Conservation (phyloP, 2,113 vertebrate genomes). For the Fregetta grallaria region DNA sequence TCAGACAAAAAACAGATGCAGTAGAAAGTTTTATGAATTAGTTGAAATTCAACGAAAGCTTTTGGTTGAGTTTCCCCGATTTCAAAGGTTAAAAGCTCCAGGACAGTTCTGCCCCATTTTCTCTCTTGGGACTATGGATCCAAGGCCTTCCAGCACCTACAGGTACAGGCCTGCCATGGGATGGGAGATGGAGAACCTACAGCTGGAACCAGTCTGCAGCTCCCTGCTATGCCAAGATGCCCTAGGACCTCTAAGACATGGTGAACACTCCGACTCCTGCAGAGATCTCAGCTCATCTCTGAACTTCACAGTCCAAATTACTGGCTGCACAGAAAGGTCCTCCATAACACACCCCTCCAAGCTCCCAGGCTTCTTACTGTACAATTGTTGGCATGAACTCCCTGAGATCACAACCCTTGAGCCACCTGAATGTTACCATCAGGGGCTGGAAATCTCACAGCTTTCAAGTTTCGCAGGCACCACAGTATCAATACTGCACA, state of each 20-base stretch:
- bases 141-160: background rate
- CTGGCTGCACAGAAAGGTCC: background rate
- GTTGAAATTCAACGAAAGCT: background rate
- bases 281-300: background rate
- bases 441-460: background rate
- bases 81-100: background rate
- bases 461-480: background rate
- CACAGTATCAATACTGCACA: background rate
- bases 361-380: background rate
- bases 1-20: background rate
- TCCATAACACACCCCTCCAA: background rate
- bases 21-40: background rate
- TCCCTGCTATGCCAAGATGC: background rate
- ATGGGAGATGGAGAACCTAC: background rate
- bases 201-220: background rate
- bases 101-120: background rate
- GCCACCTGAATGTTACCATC: background rate
- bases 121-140: background rate
- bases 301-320: background rate
- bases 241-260: background rate
- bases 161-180: background rate
- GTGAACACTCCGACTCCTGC: background rate
- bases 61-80: background rate
- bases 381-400: background rate
- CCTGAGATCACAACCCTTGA: background rate